A percentile compares a stretch with the other conserved stretches of the same genome.
Conservation (phyloP, 2,888 invertebrate species). For the Adineta ricciae region DNA sequence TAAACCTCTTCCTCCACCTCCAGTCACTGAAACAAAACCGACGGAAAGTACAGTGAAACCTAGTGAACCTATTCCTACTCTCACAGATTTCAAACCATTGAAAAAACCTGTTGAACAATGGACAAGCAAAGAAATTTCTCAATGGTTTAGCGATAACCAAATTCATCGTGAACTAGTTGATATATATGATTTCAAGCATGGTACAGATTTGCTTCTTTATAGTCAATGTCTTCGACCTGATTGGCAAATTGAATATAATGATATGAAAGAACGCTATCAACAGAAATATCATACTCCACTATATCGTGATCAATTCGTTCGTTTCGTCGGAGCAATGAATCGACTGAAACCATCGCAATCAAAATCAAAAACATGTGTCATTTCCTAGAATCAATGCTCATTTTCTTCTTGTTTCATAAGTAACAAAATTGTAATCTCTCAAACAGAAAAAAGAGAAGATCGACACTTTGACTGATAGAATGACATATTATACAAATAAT, state of each 20-base stretch:
- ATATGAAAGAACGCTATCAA: not conserved
- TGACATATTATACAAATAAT: too few species aligned
- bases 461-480: too few species aligned
- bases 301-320: slow-evolving; percentile 14
- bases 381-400: not conserved
- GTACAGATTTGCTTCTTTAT: not conserved
- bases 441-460: too few species aligned
- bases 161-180: not conserved
- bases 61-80: not conserved
- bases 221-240: not conserved
- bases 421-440: not conserved
- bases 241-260: not conserved
- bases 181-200: not conserved
- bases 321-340: not conserved
- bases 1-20: not conserved
- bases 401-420: not conserved
- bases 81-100: not conserved
- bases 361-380: not conserved
- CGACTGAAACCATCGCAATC: not conserved
- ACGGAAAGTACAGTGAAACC: not conserved
- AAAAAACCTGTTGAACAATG: not conserved
- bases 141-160: not conserved
- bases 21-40: not conserved
- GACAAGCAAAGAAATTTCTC: not conserved
- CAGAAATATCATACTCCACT: not conserved